Evolutionary conservation across 2,797 vertebrate species (phyloP).

Genomic region (Crocodylus rhombifer): DNA sequence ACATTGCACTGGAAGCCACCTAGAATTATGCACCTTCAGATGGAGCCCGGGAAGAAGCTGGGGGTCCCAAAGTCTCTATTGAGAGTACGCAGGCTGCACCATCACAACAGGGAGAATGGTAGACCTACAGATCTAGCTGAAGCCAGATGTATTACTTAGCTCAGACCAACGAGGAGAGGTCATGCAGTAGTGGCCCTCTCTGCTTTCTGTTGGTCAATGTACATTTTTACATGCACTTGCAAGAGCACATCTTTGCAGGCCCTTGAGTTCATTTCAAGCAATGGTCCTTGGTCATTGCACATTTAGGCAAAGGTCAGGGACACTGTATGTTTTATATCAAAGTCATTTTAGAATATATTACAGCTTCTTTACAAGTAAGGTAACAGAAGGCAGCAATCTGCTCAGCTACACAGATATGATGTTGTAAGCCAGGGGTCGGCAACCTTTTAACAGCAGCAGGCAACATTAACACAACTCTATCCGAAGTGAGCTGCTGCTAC

Average conservation of each 20-base stretch:
- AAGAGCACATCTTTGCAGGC: neutral
- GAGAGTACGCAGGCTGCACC: neutral
- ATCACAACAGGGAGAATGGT: neutral
- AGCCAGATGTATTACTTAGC: neutral
- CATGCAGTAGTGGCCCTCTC: neutral
- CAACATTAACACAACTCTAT: too few relatives aligned
- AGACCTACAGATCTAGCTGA: neutral
- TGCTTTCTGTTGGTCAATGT: neutral
- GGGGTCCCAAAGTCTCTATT: neutral
- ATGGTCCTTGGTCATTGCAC: neutral
- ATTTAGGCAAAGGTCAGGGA: neutral
- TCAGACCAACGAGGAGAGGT: neutral
- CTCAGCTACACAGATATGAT: too few relatives aligned
- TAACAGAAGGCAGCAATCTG: too few relatives aligned
- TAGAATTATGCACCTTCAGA: neutral
- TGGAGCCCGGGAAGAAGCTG: too few relatives aligned
- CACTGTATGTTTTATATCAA: neutral
- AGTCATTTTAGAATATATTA: too few relatives aligned
- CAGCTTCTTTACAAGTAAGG: too few relatives aligned
- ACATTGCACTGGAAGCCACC: fast-evolving
- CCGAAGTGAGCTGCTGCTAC: too few relatives aligned
- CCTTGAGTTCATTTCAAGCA: neutral
- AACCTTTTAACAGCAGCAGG: too few relatives aligned
- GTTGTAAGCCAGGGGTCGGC: too few relatives aligned
- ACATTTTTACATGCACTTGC: neutral